Evolutionary conservation across 2,888 invertebrate species (phyloP).

Genomic region (Rhaphigaster nebulosa): DNA sequence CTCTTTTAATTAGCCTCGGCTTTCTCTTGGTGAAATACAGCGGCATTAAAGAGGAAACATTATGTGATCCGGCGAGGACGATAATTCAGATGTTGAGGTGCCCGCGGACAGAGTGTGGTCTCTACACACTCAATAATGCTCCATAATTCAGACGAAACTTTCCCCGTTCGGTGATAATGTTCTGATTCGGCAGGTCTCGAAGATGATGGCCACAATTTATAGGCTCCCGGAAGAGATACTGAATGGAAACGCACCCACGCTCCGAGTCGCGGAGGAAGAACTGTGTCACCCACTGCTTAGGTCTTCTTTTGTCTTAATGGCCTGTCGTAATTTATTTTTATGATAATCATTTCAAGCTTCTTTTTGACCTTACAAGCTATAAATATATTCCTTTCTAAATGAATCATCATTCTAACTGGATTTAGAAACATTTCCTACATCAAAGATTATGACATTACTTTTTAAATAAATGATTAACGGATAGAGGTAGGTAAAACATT

Average conservation of each 20-base stretch:
- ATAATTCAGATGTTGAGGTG: not conserved
- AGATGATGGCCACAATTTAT: conserved; percentile 21
- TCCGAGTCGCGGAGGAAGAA: not conserved
- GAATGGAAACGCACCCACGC: not conserved
- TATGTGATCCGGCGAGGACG: not conserved
- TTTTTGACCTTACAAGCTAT: not conserved
- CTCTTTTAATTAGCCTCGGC: conserved; percentile 6
- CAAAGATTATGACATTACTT: no score
- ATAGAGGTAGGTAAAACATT: no score
- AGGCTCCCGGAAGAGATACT: not conserved
- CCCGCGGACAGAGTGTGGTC: not conserved
- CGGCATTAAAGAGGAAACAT: conserved; percentile 44
- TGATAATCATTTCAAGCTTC: not conserved
- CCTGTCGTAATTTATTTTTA: not conserved
- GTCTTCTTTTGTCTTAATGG: conserved; percentile 3
- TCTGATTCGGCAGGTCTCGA: conserved; percentile 36
- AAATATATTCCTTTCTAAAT: not conserved
- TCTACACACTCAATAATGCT: conserved; percentile 24
- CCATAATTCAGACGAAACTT: conserved; percentile 1
- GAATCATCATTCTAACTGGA: not conserved
- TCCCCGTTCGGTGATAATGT: conserved; percentile 3
- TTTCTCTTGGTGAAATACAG: conserved; percentile 42
- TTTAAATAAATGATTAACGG: no score
- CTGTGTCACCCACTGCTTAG: not conserved
- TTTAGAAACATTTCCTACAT: no score